Conservation (phyloP, 2,888 invertebrate species). For the Calephelis perditalis region DNA sequence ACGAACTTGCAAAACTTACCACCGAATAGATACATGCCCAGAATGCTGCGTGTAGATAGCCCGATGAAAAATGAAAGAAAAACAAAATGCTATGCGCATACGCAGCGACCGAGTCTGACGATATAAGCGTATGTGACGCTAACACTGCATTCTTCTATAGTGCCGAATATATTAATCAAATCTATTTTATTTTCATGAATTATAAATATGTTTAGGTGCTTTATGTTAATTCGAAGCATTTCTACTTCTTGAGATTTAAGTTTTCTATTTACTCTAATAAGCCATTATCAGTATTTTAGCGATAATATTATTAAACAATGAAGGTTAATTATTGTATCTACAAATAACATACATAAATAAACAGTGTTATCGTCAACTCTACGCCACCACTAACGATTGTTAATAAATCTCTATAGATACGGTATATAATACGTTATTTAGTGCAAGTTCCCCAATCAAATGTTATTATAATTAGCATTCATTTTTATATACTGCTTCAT, state of each 20-base stretch:
- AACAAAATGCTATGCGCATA: conserved; percentile 77
- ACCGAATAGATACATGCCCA: conserved; percentile 99
- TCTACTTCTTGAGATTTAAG: not conserved
- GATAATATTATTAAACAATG: not conserved
- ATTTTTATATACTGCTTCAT: conserved; percentile 62
- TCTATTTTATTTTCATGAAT: not conserved
- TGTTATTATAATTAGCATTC: conserved; percentile 52
- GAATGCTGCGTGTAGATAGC: conserved; percentile 84
- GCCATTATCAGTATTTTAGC: conserved; percentile 26
- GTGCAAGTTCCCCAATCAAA: conserved; percentile 59
- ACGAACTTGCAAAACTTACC: conserved; percentile 99
- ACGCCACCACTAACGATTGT: conserved; percentile 56
- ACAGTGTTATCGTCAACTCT: conserved; percentile 71
- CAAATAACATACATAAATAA: conserved; percentile 50
- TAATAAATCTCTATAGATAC: conserved; percentile 47
- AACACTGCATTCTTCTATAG: conserved; percentile 56
- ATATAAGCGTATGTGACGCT: conserved; percentile 56
- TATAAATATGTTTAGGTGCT: conserved; percentile 7
- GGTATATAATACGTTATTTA: conserved; percentile 61
- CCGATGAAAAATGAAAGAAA: conserved; percentile 61
- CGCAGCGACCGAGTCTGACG: conserved; percentile 64
- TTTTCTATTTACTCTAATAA: conserved; percentile 7
- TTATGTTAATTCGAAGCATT: conserved; percentile 1
- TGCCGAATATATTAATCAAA: conserved; percentile 21
- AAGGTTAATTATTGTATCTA: conserved; percentile 30